A percentile compares a stretch with the other conserved stretches of the same genome.
These are phyloP conservation scores for Stictonetta naevosa DNA, from an alignment of 2,113 vertebrate genomes.

Conservation along the genomic window DNA sequence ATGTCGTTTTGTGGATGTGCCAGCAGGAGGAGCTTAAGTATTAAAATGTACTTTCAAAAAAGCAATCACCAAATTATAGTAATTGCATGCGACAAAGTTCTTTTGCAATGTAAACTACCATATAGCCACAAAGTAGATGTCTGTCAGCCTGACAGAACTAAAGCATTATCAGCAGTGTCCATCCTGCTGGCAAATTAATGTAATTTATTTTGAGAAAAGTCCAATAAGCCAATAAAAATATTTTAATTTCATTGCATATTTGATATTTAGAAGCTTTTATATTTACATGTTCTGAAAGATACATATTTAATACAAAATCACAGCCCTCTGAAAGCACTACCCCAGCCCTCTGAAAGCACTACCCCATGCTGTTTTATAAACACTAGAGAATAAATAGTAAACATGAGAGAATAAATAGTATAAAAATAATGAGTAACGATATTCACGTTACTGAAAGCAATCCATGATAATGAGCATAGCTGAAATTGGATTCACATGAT, in stretches of 20 bases:
- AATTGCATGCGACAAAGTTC: not conserved
- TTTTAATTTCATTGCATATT: not conserved
- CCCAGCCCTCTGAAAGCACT: not conserved
- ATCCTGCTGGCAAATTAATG: not conserved
- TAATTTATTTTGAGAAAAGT: not conserved
- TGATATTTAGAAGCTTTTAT: not conserved
- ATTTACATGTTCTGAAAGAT: not conserved
- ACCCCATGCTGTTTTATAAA: not conserved
- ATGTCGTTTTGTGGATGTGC: slow-evolving; percentile 6
- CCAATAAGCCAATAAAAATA: not conserved
- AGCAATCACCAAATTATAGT: not conserved
- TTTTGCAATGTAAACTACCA: not conserved
- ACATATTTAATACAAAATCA: not conserved
- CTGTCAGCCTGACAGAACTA: not conserved
- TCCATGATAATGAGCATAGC: slow-evolving; percentile 34
- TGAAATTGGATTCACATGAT: slow-evolving; percentile 46
- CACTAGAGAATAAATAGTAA: not conserved
- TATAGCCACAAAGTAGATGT: not conserved
- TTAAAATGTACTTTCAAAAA: slow-evolving; percentile 15
- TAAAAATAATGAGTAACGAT: slow-evolving; percentile 47
- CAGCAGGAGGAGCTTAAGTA: slow-evolving; percentile 72
- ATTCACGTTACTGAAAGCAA: slow-evolving; percentile 38
- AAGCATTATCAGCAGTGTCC: not conserved
- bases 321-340: not conserved
- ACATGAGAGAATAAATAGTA: not conserved